A percentile compares a stretch with the other conserved stretches of the same genome.
Conservation (phyloP, 2,797 vertebrate species). For the Meda fulgida region DNA sequence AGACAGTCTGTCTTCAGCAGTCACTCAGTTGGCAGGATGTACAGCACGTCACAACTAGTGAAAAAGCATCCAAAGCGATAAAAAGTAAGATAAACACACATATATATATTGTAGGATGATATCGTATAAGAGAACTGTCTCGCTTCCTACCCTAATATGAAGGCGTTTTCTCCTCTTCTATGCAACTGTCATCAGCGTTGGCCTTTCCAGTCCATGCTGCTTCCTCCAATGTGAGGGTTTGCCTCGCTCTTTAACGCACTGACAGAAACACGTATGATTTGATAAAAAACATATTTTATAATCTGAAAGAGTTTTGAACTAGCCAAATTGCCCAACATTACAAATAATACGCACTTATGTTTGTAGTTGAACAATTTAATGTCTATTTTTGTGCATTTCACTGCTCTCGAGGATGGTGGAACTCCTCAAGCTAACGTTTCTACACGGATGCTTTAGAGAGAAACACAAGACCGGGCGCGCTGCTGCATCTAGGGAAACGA, state of each 20-base stretch:
- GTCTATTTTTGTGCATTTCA: not conserved
- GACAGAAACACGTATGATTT: constrained; percentile 29
- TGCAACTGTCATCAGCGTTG: not conserved
- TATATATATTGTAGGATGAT: not conserved
- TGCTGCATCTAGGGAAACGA: constrained; percentile 46
- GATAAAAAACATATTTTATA: not conserved
- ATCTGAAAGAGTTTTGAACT: not conserved
- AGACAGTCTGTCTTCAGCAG: not conserved
- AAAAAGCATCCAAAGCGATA: not conserved
- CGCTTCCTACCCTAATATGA: constrained; percentile 11
- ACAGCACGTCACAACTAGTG: not conserved
- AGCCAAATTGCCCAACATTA: not conserved
- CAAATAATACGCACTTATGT: not conserved
- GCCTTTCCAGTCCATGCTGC: constrained; percentile 22
- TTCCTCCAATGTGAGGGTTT: not conserved
- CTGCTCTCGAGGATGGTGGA: not conserved
- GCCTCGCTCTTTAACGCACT: constrained; percentile 19
- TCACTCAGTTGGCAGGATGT: not conserved
- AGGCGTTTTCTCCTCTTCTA: not conserved
- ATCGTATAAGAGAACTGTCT: not conserved
- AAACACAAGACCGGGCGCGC: constrained; percentile 2
- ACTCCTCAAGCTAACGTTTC: constrained; percentile 18
- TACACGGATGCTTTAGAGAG: constrained; percentile 25
- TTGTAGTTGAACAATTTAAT: not conserved
- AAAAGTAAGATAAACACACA: not conserved